These are phyloP conservation scores for Phrynosoma blainvillii DNA, from an alignment of 2,113 vertebrate genomes.

Conservation along the genomic window DNA sequence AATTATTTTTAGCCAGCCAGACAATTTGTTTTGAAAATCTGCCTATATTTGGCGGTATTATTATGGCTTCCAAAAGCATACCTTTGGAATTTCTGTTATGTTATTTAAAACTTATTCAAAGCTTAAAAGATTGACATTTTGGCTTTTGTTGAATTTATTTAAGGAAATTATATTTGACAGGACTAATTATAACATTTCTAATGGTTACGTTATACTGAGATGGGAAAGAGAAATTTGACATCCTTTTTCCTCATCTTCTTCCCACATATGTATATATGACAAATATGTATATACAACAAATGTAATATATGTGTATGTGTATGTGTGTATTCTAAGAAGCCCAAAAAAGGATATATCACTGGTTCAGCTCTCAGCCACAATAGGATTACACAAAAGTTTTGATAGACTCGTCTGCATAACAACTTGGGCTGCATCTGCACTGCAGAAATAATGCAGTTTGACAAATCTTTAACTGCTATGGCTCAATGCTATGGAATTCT, in stretches of 20 bases:
- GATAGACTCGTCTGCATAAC: background rate
- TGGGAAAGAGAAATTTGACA: conserved; percentile 54
- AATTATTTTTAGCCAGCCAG: conserved; percentile 29
- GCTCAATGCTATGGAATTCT: no score
- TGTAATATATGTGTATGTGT: no score
- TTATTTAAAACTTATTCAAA: conserved; percentile 64
- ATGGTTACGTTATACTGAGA: conserved; percentile 60
- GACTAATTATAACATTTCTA: conserved; percentile 59
- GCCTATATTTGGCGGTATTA: conserved; percentile 56
- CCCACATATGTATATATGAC: conserved; percentile 33
- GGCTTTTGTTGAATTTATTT: conserved; percentile 58
- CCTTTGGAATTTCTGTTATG: conserved; percentile 59
- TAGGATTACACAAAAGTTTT: conserved; percentile 13
- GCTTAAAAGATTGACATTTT: conserved; percentile 64
- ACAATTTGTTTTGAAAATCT: conserved; percentile 47
- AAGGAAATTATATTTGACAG: conserved; percentile 64
- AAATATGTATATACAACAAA: no score
- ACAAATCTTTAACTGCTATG: no score
- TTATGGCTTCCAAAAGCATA: conserved; percentile 57
- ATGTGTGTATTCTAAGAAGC: background rate
- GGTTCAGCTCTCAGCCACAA: conserved; percentile 7
- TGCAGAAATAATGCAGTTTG: no score
- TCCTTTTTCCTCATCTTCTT: conserved; percentile 48
- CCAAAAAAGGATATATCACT: background rate
- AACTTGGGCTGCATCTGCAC: no score